Evolutionary conservation across 2,797 vertebrate species (phyloP), one percentile per base, ranked within the genome.

Genomic region (Lophotriccus pileatus): DNA sequence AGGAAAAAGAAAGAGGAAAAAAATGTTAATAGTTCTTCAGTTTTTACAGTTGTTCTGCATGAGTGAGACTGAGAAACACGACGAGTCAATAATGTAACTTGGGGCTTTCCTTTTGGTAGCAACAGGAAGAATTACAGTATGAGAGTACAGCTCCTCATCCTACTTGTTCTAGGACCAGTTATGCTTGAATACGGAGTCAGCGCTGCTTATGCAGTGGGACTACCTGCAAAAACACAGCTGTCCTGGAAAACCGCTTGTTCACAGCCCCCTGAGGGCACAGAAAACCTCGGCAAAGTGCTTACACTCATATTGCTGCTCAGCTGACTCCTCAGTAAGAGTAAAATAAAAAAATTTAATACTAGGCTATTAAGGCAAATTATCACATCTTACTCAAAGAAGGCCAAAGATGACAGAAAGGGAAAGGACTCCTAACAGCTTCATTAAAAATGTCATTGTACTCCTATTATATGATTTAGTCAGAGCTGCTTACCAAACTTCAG

Each of bases 281-380:
- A 24, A n/a, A 82, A 56, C 21, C 22, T 41, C 87, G 53, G 25
- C 21, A 16, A 30, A 72, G 58, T 47, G 47, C 28, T 68, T 55
- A 60, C 19, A 25, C 11, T 80, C 18, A 5, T 36, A 39, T 4
- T 60, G 28, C 56, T 78, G 37, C 47, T 84, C 50, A 39, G 30
- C 30, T 72, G 39, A 72, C 43, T 87, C 30, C 43, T 82, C 36
- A 43, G 43, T 16, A 59, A 82, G 14, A 84, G 41, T 30, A 36
- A 92, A 85, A 85, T 77, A 30, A 81, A 90, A 94, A 85, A 50
- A 27, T 55, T 5, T 34, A 69, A 41, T 47, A 49, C 21, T 39
- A 77, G 23, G 60, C 43, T 87, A 83, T 85, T 92, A 89, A 75
- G 53, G 41, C 74, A 91, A 93, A 95, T 93, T 80, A 95, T 83